Evolutionary conservation across 1,140 invertebrate species (phyloP).

Genomic region (Lepidotrigona ventralis): DNA sequence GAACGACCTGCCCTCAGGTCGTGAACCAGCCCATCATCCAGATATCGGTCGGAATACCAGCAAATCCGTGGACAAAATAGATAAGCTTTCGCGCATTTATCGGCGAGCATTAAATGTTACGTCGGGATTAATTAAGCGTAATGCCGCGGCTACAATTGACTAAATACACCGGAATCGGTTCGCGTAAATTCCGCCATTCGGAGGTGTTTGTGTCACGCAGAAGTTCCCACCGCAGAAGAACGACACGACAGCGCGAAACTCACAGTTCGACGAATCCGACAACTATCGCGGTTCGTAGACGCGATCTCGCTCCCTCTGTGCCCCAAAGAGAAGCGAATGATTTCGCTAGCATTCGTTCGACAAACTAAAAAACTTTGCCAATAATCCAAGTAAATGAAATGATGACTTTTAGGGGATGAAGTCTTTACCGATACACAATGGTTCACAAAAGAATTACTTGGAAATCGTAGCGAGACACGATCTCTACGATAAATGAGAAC

Average conservation of each 20-base stretch:
- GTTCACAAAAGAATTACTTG: not conserved
- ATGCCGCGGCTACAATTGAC: conserved; percentile 33
- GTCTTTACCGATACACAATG: too few relatives aligned
- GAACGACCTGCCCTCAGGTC: not conserved
- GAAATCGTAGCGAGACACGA: too few relatives aligned
- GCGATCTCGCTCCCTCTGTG: not conserved
- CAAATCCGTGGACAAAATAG: conserved; percentile 47
- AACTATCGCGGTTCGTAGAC: not conserved
- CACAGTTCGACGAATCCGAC: not conserved
- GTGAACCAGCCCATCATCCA: not conserved
- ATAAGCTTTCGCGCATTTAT: conserved; percentile 48
- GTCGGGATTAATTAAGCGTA: conserved; percentile 32
- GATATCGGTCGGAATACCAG: conserved; percentile 22
- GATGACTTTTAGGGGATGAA: not conserved
- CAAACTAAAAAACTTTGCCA: not conserved
- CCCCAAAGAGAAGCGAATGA: not conserved
- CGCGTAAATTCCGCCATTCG: conserved; percentile 22
- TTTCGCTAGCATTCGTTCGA: not conserved
- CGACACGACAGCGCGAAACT: not conserved
- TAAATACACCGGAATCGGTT: conserved; percentile 28
- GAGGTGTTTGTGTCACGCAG: not conserved
- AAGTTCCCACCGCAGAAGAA: conserved; percentile 20
- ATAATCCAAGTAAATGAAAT: not conserved
- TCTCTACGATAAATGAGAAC: too few relatives aligned
- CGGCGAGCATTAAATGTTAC: conserved; percentile 37